Evolutionary conservation across 2,797 vertebrate species (phyloP).

Genomic region (Decapterus maruadsi): DNA sequence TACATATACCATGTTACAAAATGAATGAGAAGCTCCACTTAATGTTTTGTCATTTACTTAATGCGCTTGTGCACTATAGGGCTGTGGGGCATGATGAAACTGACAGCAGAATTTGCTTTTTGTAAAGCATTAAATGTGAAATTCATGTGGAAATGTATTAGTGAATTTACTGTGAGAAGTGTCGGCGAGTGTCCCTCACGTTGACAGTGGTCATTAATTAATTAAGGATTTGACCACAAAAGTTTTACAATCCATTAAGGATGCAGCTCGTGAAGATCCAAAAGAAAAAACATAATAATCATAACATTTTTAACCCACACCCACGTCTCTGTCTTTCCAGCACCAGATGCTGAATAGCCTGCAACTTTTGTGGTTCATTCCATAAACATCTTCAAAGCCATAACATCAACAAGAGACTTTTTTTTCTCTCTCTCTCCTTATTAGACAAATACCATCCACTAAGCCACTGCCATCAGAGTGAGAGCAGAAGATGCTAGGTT

Average conservation of each 20-base stretch:
- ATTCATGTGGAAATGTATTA: not conserved
- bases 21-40: slow-evolving; percentile 4
- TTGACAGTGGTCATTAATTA: slow-evolving; percentile 13
- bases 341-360: not conserved
- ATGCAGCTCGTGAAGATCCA: not conserved
- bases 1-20: not conserved
- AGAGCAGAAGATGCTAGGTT: not conserved
- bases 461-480: not conserved
- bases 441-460: not conserved
- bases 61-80: slow-evolving; percentile 5
- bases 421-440: not conserved
- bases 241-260: slow-evolving; percentile 26
- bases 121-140: slow-evolving; percentile 17
- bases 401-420: not conserved
- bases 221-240: slow-evolving; percentile 15
- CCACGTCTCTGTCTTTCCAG: not conserved
- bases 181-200: not conserved
- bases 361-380: not conserved
- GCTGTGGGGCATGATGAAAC: slow-evolving; percentile 12
- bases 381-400: not conserved
- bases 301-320: not conserved
- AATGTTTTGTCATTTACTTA: slow-evolving; percentile 15
- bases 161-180: slow-evolving; percentile 13
- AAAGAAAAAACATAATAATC: slow-evolving; percentile 1
- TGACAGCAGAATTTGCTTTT: not conserved